These are phyloP conservation scores for Nomada ruficornis DNA, from an alignment of 2,888 invertebrate genomes.

Conservation along the genomic window DNA sequence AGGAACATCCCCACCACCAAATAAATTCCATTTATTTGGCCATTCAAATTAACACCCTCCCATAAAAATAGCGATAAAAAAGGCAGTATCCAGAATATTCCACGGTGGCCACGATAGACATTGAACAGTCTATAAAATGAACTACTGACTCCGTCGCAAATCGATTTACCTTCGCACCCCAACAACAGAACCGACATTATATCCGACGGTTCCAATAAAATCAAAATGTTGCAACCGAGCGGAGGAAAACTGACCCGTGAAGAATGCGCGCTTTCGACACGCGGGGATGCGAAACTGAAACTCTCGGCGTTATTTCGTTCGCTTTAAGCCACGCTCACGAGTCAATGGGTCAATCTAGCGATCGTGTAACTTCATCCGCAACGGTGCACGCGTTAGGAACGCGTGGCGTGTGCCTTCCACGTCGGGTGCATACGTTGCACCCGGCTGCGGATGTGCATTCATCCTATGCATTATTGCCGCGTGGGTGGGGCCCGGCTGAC, in stretches of 20 bases:
- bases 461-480: conserved; percentile 70
- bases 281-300: neutral
- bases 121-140: too few species aligned
- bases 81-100: too few species aligned
- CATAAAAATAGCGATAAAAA: too few species aligned
- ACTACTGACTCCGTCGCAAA: too few species aligned
- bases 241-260: neutral
- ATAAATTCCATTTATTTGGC: too few species aligned
- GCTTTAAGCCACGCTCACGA: conserved; percentile 10
- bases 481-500: conserved; percentile 57
- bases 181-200: too few species aligned
- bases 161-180: too few species aligned
- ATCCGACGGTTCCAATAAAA: too few species aligned
- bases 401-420: conserved; percentile 47
- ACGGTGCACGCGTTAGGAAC: conserved; percentile 34
- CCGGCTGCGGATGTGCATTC: conserved; percentile 69
- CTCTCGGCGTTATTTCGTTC: neutral
- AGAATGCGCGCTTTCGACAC: neutral
- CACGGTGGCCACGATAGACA: too few species aligned
- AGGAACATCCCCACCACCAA: too few species aligned
- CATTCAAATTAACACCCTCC: too few species aligned
- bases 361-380: conserved; percentile 50
- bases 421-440: conserved; percentile 43
- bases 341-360: conserved; percentile 60
- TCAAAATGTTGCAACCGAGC: too few species aligned